phyloP scores from a whole-genome alignment of 1,140 invertebrate genomes.

The Leptopilina clavipes region DNA sequence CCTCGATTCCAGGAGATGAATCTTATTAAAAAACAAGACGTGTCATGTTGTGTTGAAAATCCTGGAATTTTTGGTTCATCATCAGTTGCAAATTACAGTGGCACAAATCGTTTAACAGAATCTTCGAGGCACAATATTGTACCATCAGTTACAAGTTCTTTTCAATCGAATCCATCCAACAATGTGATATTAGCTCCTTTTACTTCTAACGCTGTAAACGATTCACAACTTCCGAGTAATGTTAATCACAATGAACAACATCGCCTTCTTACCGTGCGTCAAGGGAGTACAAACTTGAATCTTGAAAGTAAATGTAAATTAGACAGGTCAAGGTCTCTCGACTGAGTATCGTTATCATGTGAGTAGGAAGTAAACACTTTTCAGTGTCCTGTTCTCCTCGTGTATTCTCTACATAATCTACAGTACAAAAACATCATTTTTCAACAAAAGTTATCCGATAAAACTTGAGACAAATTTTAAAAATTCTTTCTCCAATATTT shows the following conservation, averaged over 20 bases:
- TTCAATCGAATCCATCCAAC: slow-evolving; percentile 73
- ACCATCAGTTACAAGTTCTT: slow-evolving; percentile 48
- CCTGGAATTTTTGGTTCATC: background rate
- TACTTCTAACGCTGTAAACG: slow-evolving; percentile 59
- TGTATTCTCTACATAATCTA: slow-evolving; percentile 22
- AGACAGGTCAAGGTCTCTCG: slow-evolving; percentile 71
- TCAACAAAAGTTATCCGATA: background rate
- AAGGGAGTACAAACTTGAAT: slow-evolving; percentile 67
- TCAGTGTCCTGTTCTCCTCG: slow-evolving; percentile 13
- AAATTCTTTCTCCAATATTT: too few relatives aligned
- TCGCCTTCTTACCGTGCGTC: slow-evolving; percentile 56
- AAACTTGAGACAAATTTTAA: background rate
- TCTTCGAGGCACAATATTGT: slow-evolving; percentile 34
- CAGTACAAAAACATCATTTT: slow-evolving; percentile 15
- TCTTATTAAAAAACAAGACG: background rate
- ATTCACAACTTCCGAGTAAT: slow-evolving; percentile 50
- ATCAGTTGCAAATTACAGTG: slow-evolving; percentile 6
- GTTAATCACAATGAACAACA: slow-evolving; percentile 50
- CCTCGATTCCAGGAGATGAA: slow-evolving; percentile 39
- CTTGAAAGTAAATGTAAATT: slow-evolving; percentile 73
- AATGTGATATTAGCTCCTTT: slow-evolving; percentile 73
- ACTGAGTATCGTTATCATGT: slow-evolving; percentile 56
- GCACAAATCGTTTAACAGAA: slow-evolving; percentile 15
- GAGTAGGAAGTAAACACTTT: slow-evolving; percentile 34
- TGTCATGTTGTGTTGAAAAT: slow-evolving; percentile 3